Evolutionary conservation across 2,888 invertebrate species (phyloP), one percentile per base, ranked within the genome.

Genomic region (Lasiommata megera): DNA sequence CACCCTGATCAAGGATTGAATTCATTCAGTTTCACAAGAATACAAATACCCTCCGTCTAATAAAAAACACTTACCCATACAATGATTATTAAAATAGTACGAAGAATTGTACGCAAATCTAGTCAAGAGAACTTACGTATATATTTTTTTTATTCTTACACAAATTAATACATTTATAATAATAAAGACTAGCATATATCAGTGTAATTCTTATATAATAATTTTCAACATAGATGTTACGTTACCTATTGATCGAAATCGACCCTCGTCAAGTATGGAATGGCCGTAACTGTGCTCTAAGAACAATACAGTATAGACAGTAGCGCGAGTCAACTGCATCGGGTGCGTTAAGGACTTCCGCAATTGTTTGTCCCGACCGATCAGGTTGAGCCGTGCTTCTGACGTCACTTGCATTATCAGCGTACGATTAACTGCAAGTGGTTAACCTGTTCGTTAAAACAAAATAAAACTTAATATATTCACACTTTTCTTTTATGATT

Each of bases 161-260:
- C 63, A 72, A 73, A 68, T 70, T 71, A 74, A 77, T 79, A 78
- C 76, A 78, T 74, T 77, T 77, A 82, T 79, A 74, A 80, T 82
- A 78, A 80, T 84, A 85, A 82, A 89, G 91, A 91, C 91, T 91
- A 91, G 91, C 88, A 91, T 88, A 89, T 78, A 77, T 87, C 83
- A 82, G 79, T 80, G 74, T 82, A 74, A 76, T 70, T 76, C 74
- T 77, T 76, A 78, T 73, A 79, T 11, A 3, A 34, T 74, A 77
- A 76, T 66, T 69, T 73, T 73, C 70, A 72, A 76, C 77, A 78
- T 75, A 78, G 74, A 76, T 70, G 73, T 72, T 71, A 73, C 62
- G 63, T 65, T 64, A 72, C 62, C 64, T 70, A 70, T 61, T 62
- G 69, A 68, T 64, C 57, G 59, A 61, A 56, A 62, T 48, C 61